Conservation (phyloP, 2,113 vertebrate species). For the Geothlypis trichas region DNA sequence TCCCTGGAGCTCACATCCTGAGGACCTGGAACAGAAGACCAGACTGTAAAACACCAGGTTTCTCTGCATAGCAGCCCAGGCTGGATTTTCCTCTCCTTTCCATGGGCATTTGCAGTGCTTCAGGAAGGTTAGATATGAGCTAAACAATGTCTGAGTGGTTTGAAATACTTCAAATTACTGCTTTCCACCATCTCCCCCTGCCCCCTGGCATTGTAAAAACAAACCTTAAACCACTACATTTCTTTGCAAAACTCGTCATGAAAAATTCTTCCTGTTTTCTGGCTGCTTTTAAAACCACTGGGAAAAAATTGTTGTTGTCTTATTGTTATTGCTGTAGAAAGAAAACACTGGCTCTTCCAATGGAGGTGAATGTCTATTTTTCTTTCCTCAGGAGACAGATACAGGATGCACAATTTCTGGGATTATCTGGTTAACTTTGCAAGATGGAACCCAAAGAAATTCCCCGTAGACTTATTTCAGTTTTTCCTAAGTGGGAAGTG, state of each 20-base stretch:
- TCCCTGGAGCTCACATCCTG: not conserved
- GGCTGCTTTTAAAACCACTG: not conserved
- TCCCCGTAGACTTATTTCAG: not conserved
- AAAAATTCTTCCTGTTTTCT: constrained; percentile 11
- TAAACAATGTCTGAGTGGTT: not conserved
- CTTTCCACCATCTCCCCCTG: not conserved
- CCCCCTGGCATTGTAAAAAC: not conserved
- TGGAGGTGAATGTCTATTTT: not conserved
- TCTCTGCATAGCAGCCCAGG: not conserved
- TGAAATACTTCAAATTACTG: not conserved
- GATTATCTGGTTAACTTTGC: not conserved
- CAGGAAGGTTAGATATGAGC: not conserved
- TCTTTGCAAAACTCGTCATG: not conserved
- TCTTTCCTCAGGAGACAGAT: not conserved
- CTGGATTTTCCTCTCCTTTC: not conserved
- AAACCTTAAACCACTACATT: not conserved
- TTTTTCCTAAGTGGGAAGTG: constrained; percentile 29
- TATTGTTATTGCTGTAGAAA: not conserved
- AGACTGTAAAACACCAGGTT: not conserved
- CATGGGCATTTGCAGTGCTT: not conserved
- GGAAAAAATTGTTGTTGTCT: not conserved
- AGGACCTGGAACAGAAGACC: not conserved
- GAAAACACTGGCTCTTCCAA: not conserved
- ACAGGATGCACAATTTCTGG: not conserved
- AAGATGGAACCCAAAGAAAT: constrained; percentile 4